Percentiles rank a stretch among this genome's conserved stretches.
phyloP scores from a whole-genome alignment of 2,797 vertebrate species.

The Lophotriccus pileatus region DNA sequence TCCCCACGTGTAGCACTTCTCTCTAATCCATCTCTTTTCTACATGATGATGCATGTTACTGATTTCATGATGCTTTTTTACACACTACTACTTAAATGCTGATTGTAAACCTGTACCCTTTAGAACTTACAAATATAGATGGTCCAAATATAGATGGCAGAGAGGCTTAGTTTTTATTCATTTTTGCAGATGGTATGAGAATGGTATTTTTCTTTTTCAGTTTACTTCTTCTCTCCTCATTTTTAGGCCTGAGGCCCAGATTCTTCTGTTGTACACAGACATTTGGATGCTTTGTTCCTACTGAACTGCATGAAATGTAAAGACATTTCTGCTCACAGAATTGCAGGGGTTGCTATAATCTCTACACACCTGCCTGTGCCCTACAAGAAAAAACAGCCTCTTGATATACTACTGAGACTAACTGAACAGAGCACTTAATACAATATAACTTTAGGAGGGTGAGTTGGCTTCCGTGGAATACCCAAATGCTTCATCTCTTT shows the following conservation, averaged over 20 bases:
- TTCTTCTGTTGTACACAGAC: neutral
- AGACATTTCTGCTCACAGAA: neutral
- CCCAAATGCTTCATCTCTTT: neutral
- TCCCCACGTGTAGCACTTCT: accelerated
- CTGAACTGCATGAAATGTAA: neutral
- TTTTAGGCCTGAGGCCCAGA: neutral
- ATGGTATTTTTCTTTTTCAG: neutral
- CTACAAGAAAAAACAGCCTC: neutral
- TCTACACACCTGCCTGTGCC: neutral
- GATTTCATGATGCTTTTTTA: neutral
- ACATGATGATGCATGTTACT: neutral
- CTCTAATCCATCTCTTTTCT: neutral
- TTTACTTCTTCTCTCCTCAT: neutral
- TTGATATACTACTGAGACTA: neutral
- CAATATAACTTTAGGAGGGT: neutral
- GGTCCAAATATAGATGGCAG: too few relatives aligned
- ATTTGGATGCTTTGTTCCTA: neutral
- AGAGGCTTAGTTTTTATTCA: neutral
- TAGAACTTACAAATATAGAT: neutral
- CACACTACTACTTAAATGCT: neutral
- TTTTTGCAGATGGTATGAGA: neutral
- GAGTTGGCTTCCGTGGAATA: neutral
- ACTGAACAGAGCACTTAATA: neutral
- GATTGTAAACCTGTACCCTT: neutral
- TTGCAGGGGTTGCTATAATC: neutral